phyloP scores from a whole-genome alignment of 1,140 invertebrate species.

The Anoplolepis gracilipes region DNA sequence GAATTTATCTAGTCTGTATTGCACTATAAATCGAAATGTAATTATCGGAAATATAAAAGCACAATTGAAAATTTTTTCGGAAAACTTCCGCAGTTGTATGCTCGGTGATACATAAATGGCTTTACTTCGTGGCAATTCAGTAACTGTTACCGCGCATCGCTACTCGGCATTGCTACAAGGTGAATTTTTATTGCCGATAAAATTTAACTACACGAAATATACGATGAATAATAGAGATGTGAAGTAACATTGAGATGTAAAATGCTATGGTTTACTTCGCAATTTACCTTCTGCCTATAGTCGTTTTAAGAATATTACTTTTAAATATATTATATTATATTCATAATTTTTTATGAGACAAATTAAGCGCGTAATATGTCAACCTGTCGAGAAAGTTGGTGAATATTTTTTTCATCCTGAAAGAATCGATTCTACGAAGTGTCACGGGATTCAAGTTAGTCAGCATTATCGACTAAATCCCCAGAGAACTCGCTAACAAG shows the following conservation, averaged over 20 bases:
- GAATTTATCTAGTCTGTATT: slow-evolving; percentile 8
- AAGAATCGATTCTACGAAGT: neutral
- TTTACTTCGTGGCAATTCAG: neutral
- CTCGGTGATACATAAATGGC: slow-evolving; percentile 13
- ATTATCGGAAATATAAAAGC: slow-evolving; percentile 46
- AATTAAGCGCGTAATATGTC: neutral
- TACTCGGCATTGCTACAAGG: neutral
- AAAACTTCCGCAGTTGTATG: slow-evolving; percentile 18
- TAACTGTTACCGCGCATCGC: neutral
- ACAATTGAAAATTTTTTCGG: slow-evolving; percentile 17
- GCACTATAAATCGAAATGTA: slow-evolving; percentile 32
- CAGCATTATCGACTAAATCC: slow-evolving; percentile 21
- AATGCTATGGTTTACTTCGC: neutral
- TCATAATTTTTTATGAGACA: neutral
- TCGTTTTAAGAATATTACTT: neutral
- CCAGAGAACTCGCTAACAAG: slow-evolving; percentile 45
- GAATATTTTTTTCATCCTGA: neutral
- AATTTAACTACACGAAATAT: neutral
- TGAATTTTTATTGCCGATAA: slow-evolving; percentile 35
- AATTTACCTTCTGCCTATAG: neutral
- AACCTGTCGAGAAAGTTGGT: neutral
- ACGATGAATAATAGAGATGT: neutral
- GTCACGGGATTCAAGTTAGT: neutral
- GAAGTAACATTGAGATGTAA: neutral
- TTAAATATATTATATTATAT: neutral